Evolutionary conservation across 2,113 vertebrate genomes (phyloP).

Genomic region (Willisornis vidua): DNA sequence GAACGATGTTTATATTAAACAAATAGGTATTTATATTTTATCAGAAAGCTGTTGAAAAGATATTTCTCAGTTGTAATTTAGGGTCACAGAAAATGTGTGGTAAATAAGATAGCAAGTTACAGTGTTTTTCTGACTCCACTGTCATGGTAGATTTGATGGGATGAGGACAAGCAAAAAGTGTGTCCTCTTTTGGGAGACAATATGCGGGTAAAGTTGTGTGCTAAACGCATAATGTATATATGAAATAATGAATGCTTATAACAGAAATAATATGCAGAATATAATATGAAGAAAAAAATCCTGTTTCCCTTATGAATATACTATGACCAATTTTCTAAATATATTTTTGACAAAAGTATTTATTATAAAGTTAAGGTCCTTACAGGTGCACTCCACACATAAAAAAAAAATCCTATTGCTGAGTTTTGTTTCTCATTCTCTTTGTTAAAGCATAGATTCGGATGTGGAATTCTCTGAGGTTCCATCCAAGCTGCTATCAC

Average conservation of each 20-base stretch:
- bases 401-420: not conserved
- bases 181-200: not conserved
- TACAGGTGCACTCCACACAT: not conserved
- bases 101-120: not conserved
- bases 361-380: not conserved
- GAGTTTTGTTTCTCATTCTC: not conserved
- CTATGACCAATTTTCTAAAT: not conserved
- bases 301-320: not conserved
- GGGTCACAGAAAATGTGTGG: not conserved
- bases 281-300: not conserved
- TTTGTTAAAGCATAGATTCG: not conserved
- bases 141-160: not conserved
- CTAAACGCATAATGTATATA: accelerated
- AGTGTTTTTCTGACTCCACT: not conserved
- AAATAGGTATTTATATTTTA: not conserved
- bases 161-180: not conserved
- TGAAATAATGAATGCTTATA: not conserved
- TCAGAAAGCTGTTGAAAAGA: not conserved
- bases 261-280: too few species aligned
- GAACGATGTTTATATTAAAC: not conserved
- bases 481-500: not conserved
- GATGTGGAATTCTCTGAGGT: not conserved
- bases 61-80: not conserved
- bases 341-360: not conserved
- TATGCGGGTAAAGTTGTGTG: not conserved